Conservation (phyloP, 2,888 invertebrate genomes). For the Erebia epiphron region DNA sequence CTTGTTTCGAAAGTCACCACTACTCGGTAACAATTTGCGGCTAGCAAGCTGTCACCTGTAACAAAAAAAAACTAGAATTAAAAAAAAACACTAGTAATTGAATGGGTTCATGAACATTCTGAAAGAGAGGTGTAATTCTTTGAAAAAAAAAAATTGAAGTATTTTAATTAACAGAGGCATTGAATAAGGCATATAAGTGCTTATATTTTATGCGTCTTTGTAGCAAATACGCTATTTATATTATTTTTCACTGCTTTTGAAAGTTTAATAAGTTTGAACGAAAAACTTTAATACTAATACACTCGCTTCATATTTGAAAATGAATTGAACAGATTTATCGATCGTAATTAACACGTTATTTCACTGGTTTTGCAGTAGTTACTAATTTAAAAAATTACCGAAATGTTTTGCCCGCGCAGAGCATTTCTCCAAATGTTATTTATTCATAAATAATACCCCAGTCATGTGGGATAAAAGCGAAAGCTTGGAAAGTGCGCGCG, state of each 20-base stretch:
- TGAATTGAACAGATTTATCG: background rate
- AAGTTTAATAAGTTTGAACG: too few relatives aligned
- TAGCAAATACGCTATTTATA: too few relatives aligned
- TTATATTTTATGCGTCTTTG: too few relatives aligned
- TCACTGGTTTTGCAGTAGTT: background rate
- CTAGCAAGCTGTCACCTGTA: constrained; percentile 75
- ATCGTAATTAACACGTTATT: background rate
- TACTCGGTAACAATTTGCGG: constrained; percentile 66
- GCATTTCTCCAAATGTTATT: constrained; percentile 46
- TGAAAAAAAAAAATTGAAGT: too few relatives aligned
- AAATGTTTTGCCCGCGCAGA: constrained; percentile 42
- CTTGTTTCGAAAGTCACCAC: constrained; percentile 49
- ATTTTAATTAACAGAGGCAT: too few relatives aligned
- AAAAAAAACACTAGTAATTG: background rate
- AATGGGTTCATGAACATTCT: too few relatives aligned
- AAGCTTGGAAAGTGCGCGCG: constrained; percentile 76
- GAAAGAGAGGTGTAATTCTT: too few relatives aligned
- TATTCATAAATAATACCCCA: constrained; percentile 56
- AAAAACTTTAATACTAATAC: too few relatives aligned
- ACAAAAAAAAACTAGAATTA: constrained; percentile 45
- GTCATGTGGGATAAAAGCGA: constrained; percentile 69
- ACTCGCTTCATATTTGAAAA: background rate
- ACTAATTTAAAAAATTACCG: constrained; percentile 41
- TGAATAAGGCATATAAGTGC: too few relatives aligned
- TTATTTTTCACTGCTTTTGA: too few relatives aligned